Evolutionary conservation across 2,113 vertebrate species (phyloP).

Genomic region (Pseudorectes ferrugineus): DNA sequence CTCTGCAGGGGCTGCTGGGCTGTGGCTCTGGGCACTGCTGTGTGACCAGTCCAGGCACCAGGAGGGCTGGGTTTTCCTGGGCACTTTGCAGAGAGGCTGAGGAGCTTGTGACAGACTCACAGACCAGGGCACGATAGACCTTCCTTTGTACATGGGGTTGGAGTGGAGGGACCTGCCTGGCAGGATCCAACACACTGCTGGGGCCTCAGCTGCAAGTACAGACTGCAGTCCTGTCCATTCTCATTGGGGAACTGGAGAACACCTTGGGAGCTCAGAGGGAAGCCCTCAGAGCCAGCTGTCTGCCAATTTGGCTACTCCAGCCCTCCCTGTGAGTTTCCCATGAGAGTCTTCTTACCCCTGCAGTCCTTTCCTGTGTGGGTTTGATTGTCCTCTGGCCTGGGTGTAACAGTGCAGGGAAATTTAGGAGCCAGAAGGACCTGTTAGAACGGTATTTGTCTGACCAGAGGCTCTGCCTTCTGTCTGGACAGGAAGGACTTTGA

Average conservation of each 20-base stretch:
- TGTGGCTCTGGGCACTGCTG: neutral
- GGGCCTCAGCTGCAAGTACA: neutral
- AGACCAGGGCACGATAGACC: neutral
- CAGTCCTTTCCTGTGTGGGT: neutral
- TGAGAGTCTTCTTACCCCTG: neutral
- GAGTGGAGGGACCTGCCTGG: neutral
- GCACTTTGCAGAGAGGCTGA: neutral
- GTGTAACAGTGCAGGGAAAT: neutral
- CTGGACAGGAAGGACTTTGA: constrained; percentile 88
- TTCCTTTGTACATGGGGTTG: neutral
- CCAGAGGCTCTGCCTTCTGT: neutral
- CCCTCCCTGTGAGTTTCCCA: neutral
- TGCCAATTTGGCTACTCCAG: neutral
- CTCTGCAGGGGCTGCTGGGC: neutral
- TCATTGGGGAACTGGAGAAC: neutral
- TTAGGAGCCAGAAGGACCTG: neutral
- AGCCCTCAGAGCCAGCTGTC: neutral
- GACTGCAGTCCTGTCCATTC: neutral
- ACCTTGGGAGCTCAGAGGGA: neutral
- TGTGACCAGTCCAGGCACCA: neutral
- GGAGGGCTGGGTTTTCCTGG: neutral
- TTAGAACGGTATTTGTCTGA: neutral
- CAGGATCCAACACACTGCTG: neutral
- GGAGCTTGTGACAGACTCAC: neutral
- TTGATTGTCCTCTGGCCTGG: neutral